phyloP scores from a whole-genome alignment of 2,888 invertebrate genomes.

The Oligia latruncula region DNA sequence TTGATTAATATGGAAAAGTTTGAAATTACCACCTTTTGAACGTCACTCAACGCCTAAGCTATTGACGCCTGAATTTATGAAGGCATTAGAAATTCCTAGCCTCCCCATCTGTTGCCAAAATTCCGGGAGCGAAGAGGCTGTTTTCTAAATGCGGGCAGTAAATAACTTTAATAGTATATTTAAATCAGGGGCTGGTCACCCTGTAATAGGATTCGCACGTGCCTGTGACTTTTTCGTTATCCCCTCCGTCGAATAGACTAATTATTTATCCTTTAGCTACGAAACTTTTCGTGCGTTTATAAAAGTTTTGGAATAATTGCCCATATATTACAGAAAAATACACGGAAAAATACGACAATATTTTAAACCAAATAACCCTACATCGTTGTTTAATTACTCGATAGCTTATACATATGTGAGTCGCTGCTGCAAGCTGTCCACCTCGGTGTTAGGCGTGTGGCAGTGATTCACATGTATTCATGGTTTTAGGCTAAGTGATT shows the following conservation, averaged over 20 bases:
- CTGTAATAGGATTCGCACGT: conserved; percentile 60
- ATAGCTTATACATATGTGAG: too few species aligned
- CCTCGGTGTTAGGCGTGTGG: too few species aligned
- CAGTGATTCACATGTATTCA: too few species aligned
- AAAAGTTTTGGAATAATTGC: conserved; percentile 24
- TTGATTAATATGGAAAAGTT: conserved; percentile 36
- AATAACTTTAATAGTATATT: conserved; percentile 69
- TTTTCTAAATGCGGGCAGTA: conserved; percentile 51
- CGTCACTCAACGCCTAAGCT: conserved; percentile 45
- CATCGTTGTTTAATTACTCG: background rate
- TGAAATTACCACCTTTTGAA: conserved; percentile 35
- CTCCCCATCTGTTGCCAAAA: conserved; percentile 56
- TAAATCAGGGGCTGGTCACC: conserved; percentile 60
- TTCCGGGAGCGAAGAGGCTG: conserved; percentile 37
- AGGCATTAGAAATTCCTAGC: conserved; percentile 54
- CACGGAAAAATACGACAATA: background rate
- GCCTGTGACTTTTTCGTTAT: conserved; percentile 46
- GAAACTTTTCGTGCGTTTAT: conserved; percentile 34
- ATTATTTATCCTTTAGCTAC: conserved; percentile 60
- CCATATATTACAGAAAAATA: background rate
- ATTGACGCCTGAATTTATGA: conserved; percentile 57
- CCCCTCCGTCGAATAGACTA: conserved; percentile 37
- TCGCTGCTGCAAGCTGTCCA: too few species aligned
- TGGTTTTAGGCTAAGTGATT: too few species aligned
- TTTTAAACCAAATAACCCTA: conserved; percentile 10